phyloP scores from a whole-genome alignment of 2,888 invertebrate genomes.

The Caenorhabditis sp. region DNA sequence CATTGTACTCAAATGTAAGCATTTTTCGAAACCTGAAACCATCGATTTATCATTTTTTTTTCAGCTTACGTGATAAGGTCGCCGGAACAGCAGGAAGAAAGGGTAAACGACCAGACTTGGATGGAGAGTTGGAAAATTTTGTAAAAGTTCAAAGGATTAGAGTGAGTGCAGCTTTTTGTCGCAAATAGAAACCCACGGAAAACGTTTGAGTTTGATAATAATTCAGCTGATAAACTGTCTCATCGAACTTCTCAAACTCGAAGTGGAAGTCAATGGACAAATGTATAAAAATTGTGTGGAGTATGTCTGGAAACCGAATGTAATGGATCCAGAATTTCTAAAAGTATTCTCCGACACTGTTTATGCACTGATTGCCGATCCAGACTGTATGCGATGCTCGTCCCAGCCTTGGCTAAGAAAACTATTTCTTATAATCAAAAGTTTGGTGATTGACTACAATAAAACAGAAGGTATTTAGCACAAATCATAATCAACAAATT shows the following conservation, averaged over 20 bases:
- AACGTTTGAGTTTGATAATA: no score
- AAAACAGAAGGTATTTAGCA: not conserved
- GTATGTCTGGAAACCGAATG: constrained; percentile 4
- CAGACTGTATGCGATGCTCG: not conserved
- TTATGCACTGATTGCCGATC: not conserved
- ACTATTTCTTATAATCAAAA: not conserved
- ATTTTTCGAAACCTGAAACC: no score
- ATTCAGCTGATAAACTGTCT: constrained; percentile 20
- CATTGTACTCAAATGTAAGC: constrained; percentile 9
- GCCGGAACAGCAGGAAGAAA: not conserved
- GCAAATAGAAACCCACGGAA: no score
- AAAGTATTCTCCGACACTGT: constrained; percentile 1
- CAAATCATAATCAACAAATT: no score
- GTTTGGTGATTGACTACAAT: not conserved
- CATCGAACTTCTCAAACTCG: not conserved
- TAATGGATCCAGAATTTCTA: constrained; percentile 7
- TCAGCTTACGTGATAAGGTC: not conserved
- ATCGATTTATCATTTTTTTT: not conserved
- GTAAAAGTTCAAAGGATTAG: constrained; percentile 16
- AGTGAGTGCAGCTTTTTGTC: no score
- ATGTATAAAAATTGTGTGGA: not conserved
- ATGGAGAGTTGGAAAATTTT: constrained; percentile 24
- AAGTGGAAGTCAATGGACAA: not conserved
- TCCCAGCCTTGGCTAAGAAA: not conserved
- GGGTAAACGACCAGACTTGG: constrained; percentile 21